Conservation (phyloP, 1,140 invertebrate genomes). For the Dinothrombium tinctorium region DNA sequence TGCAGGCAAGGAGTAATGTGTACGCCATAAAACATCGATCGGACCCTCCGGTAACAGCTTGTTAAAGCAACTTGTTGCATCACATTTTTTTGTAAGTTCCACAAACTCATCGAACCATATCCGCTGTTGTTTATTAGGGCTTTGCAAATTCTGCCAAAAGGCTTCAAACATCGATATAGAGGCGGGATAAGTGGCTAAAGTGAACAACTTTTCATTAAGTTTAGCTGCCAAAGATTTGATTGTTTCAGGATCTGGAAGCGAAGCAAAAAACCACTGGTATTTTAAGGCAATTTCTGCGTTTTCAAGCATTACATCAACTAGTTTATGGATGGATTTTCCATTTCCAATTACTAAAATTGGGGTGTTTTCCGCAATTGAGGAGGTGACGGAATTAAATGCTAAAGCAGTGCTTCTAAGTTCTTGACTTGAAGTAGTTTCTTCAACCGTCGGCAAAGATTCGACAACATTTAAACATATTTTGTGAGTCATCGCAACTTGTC, state of each 20-base stretch:
- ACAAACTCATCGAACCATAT: background rate
- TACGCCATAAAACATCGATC: background rate
- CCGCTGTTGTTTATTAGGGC: background rate
- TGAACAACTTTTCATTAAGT: background rate
- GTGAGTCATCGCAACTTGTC: background rate
- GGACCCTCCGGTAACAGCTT: background rate
- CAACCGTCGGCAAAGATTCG: background rate
- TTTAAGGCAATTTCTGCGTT: too few species aligned
- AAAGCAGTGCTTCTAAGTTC: background rate
- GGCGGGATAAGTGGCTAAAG: background rate
- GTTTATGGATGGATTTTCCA: background rate
- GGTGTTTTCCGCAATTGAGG: background rate
- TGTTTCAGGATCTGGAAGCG: background rate
- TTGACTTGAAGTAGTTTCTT: background rate
- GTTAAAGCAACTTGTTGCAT: background rate
- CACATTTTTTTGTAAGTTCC: background rate
- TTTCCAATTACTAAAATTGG: background rate
- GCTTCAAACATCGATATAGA: background rate
- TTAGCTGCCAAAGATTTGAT: background rate
- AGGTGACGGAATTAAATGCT: background rate
- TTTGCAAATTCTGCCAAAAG: background rate
- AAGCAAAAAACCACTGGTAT: background rate
- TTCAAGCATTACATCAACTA: background rate
- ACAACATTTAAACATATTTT: background rate
- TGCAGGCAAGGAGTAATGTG: background rate